Conservation (phyloP, 2,113 vertebrate genomes). For the Anoplopoma fimbria region DNA sequence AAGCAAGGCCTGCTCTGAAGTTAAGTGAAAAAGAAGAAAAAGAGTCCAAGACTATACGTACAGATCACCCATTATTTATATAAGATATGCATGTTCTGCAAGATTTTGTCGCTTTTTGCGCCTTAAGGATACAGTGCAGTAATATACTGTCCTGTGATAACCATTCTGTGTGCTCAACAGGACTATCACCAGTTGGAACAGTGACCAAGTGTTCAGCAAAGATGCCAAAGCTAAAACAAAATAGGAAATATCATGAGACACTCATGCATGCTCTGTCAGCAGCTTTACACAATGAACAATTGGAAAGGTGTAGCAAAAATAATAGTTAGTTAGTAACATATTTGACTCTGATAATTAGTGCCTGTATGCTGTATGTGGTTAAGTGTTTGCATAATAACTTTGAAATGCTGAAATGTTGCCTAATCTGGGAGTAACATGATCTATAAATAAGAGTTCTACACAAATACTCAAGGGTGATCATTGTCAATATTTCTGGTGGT, state of each 20-base stretch:
- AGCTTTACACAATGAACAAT: conserved; percentile 21
- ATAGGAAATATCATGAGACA: neutral
- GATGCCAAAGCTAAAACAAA: conserved; percentile 8
- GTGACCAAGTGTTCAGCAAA: conserved; percentile 41
- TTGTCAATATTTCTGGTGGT: conserved; percentile 54
- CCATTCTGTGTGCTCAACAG: conserved; percentile 45
- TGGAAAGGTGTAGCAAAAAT: conserved; percentile 20
- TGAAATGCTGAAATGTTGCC: conserved; percentile 23
- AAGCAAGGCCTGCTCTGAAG: no score
- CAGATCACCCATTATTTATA: conserved; percentile 41
- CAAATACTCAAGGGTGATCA: conserved; percentile 46
- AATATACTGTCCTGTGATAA: conserved; percentile 43
- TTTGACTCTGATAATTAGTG: conserved; percentile 9
- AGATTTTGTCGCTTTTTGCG: conserved; percentile 9
- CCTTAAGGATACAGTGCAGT: neutral
- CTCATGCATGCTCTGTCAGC: conserved; percentile 3
- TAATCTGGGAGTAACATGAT: conserved; percentile 20
- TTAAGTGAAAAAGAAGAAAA: no score
- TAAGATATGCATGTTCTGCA: conserved; percentile 34
- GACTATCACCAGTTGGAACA: conserved; percentile 31
- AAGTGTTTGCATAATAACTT: conserved; percentile 37
- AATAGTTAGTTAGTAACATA: conserved; percentile 22
- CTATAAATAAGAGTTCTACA: conserved; percentile 40
- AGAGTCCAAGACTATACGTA: no score
- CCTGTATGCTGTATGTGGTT: conserved; percentile 21